Conservation (phyloP, 2,113 vertebrate species). For the Nycticryphes semicollaris region DNA sequence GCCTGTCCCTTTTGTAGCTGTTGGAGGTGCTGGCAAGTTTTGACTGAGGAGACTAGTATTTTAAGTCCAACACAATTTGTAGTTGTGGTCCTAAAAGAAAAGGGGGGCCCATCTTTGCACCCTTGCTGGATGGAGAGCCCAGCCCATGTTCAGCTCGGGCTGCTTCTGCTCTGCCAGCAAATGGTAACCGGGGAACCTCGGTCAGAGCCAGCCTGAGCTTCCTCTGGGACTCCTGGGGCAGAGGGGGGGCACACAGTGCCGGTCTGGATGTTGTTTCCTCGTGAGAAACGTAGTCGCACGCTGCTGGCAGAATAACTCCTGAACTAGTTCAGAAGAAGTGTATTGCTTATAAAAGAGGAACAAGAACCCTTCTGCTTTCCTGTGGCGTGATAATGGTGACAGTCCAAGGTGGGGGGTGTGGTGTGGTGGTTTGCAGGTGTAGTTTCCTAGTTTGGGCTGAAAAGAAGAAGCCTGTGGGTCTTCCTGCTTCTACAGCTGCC, state of each 20-base stretch:
- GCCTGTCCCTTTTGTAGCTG: accelerated
- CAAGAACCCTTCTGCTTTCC: not conserved
- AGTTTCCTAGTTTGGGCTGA: not conserved
- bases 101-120: not conserved
- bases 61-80: not conserved
- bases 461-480: accelerated
- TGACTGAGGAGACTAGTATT: not conserved
- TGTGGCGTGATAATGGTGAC: not conserved
- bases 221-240: accelerated
- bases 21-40: not conserved
- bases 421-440: not conserved
- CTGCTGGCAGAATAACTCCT: not conserved
- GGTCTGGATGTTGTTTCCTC: not conserved
- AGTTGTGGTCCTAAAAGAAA: not conserved
- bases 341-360: not conserved
- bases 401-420: no score
- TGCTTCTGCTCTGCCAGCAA: not conserved
- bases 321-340: not conserved
- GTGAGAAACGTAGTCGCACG: not conserved
- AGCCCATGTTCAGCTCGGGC: not conserved
- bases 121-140: not conserved
- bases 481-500: not conserved
- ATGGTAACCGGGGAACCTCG: not conserved
- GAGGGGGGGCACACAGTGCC: not conserved
- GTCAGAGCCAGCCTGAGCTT: not conserved